phyloP scores from a whole-genome alignment of 2,888 invertebrate genomes.

The Ophonus ardosiacus region DNA sequence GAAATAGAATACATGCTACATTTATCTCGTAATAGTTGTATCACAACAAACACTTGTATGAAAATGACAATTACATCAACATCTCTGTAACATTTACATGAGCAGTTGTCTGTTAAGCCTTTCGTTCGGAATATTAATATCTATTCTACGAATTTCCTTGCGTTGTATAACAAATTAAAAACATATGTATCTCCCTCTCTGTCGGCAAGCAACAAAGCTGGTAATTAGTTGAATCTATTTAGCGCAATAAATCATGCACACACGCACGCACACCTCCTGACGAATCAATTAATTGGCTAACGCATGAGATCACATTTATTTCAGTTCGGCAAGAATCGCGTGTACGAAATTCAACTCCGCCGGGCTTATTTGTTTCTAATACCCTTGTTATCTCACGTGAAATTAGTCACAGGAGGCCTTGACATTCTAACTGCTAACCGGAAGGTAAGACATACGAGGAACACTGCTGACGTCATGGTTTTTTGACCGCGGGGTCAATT shows the following conservation, averaged over 20 bases:
- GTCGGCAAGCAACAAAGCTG: slow-evolving; percentile 21
- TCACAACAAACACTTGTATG: background rate
- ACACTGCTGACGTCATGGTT: background rate
- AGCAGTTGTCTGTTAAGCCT: background rate
- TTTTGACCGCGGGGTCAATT: background rate
- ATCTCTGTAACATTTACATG: background rate
- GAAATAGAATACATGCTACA: background rate
- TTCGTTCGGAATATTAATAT: background rate
- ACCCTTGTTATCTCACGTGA: slow-evolving; percentile 17
- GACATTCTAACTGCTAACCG: background rate
- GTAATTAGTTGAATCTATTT: slow-evolving; percentile 42
- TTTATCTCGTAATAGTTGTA: background rate
- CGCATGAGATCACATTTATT: slow-evolving; percentile 48
- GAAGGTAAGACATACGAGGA: background rate
- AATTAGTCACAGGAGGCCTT: slow-evolving; percentile 28
- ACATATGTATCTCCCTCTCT: slow-evolving; percentile 5
- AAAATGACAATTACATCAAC: background rate
- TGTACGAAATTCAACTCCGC: slow-evolving; percentile 26
- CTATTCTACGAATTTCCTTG: background rate
- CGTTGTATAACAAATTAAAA: background rate
- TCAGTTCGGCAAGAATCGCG: background rate
- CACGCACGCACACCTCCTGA: slow-evolving; percentile 31
- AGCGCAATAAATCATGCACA: slow-evolving; percentile 46
- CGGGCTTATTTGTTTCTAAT: slow-evolving; percentile 45
- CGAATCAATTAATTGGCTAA: slow-evolving; percentile 36